phyloP scores from a whole-genome alignment of 2,797 vertebrate genomes.

The Cynopterus sphinx region DNA sequence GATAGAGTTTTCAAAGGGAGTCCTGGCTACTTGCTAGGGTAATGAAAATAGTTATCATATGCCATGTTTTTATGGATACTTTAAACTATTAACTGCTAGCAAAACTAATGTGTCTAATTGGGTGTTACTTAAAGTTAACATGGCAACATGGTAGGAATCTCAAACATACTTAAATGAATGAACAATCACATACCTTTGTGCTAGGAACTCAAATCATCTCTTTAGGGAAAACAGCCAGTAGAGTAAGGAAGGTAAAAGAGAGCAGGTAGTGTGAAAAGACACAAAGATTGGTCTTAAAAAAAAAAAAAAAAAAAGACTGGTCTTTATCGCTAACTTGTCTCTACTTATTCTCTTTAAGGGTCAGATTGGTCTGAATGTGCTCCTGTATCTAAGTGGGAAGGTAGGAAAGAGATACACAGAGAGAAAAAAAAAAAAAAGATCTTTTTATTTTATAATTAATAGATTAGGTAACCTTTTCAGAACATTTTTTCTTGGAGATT shows the following conservation, averaged over 20 bases:
- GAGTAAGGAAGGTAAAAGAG: background rate
- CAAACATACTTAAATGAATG: constrained; percentile 43
- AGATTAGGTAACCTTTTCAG: background rate
- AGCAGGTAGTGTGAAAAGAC: background rate
- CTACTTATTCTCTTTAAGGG: background rate
- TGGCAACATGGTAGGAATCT: background rate
- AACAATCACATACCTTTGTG: background rate
- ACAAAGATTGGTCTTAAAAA: background rate
- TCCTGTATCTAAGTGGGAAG: background rate
- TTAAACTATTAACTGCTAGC: constrained; percentile 27
- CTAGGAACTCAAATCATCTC: constrained; percentile 6
- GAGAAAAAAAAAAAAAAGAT: background rate
- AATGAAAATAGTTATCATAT: constrained; percentile 12
- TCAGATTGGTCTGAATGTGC: background rate
- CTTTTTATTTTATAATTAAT: constrained; percentile 6
- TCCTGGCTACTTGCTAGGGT: background rate
- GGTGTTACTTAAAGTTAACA: constrained; percentile 12
- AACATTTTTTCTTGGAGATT: constrained; percentile 26
- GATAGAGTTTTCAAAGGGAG: background rate
- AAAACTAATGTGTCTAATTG: constrained; percentile 24
- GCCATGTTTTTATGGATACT: background rate
- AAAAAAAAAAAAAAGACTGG: background rate
- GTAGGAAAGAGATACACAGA: background rate
- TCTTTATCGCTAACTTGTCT: background rate
- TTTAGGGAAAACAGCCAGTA: background rate